A percentile compares a stretch with the other conserved stretches of the same genome.
These are phyloP conservation scores for Otocyon megalotis DNA, from an alignment of 2,113 vertebrate species.

Conservation along the genomic window DNA sequence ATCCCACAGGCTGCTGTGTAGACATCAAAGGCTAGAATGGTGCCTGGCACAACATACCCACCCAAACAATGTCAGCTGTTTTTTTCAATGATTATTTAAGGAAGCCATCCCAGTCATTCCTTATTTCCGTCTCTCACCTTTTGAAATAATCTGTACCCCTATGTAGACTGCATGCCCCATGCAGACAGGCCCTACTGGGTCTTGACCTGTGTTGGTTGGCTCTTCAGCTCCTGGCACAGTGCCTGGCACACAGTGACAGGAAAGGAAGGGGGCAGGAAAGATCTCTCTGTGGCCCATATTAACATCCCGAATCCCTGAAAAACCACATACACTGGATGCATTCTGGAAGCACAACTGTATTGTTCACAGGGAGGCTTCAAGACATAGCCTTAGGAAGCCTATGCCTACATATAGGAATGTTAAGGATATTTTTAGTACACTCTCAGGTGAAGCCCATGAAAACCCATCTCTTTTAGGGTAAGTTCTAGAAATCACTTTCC, in stretches of 20 bases:
- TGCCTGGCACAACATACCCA: not conserved
- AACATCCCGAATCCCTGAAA: not conserved
- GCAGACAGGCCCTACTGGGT: accelerated
- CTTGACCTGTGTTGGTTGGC: not conserved
- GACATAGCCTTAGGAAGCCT: not conserved
- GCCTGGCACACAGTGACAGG: not conserved
- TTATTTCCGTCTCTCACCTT: not conserved
- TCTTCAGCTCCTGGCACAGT: not conserved
- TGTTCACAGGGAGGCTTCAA: too few species aligned
- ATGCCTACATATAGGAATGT: accelerated
- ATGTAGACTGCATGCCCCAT: not conserved
- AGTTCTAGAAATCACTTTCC: not conserved
- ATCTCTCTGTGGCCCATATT: not conserved
- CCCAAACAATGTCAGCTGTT: not conserved
- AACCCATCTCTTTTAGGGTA: not conserved
- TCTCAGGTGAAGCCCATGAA: not conserved
- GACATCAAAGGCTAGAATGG: too few species aligned
- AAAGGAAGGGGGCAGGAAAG: not conserved
- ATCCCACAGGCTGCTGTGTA: not conserved
- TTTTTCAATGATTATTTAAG: not conserved
- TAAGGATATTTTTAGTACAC: not conserved
- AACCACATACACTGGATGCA: not conserved
- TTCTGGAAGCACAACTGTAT: not conserved
- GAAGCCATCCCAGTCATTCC: not conserved
- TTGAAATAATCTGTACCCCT: not conserved